Percentiles rank a stretch among this genome's conserved stretches.
Conservation (phyloP, 2,888 invertebrate genomes). For the Podotricha telesiphe region DNA sequence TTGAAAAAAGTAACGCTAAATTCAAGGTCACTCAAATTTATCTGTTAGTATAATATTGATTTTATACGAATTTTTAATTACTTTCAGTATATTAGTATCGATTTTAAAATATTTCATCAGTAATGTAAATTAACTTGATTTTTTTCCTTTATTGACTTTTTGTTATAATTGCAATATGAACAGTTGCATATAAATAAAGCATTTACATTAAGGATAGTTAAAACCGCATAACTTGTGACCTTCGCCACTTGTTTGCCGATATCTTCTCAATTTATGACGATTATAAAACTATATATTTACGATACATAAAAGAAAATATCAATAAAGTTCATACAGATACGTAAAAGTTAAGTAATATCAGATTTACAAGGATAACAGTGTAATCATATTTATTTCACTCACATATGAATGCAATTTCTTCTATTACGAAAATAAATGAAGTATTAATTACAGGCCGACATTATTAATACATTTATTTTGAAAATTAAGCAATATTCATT, state of each 20-base stretch:
- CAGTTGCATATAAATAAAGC: conserved; percentile 19
- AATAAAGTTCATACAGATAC: conserved; percentile 9
- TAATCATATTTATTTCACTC: conserved; percentile 4
- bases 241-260: conserved; percentile 21
- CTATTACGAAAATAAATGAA: not conserved
- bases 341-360: conserved; percentile 23
- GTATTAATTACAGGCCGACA: not conserved
- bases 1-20: conserved; percentile 8
- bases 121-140: conserved; percentile 1
- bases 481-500: too few species aligned
- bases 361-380: conserved; percentile 22
- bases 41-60: not conserved
- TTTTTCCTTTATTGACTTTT: conserved; percentile 17
- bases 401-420: not conserved
- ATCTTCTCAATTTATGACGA: conserved; percentile 20
- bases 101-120: conserved; percentile 1
- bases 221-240: conserved; percentile 24
- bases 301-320: conserved; percentile 22
- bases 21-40: not conserved
- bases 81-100: conserved; percentile 1
- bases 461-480: not conserved
- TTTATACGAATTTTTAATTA: not conserved
- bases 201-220: conserved; percentile 24
- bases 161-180: conserved; percentile 21
- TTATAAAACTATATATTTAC: conserved; percentile 24